Conservation (phyloP, 2,113 vertebrate species). For the Corydoras maculifer region DNA sequence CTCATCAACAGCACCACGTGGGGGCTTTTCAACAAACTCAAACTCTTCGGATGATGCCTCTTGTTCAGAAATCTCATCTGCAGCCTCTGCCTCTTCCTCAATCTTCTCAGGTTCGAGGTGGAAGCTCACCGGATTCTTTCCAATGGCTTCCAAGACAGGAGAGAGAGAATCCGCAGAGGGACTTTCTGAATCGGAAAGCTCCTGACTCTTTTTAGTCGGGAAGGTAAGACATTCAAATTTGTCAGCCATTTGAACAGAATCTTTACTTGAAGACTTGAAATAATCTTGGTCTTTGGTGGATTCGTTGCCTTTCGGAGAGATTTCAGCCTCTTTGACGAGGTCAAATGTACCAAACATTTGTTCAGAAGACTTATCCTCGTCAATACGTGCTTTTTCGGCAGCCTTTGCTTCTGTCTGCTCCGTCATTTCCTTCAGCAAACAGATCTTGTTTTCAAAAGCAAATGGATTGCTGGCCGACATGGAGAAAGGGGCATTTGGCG, state of each 20-base stretch:
- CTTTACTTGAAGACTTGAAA: constrained; percentile 55
- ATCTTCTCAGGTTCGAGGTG: constrained; percentile 57
- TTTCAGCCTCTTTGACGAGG: constrained; percentile 82
- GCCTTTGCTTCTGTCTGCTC: constrained; percentile 60
- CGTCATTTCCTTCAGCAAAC: constrained; percentile 77
- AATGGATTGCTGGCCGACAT: constrained; percentile 66
- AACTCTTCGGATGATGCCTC: constrained; percentile 71
- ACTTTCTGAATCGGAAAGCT: constrained; percentile 65
- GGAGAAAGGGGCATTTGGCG: constrained; percentile 67
- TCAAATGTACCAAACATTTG: constrained; percentile 84
- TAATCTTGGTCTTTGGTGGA: constrained; percentile 53
- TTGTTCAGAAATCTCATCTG: constrained; percentile 62
- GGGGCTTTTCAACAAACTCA: constrained; percentile 68
- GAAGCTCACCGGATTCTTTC: constrained; percentile 62
- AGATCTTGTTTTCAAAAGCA: constrained; percentile 73
- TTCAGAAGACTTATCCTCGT: constrained; percentile 62
- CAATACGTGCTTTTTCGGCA: constrained; percentile 40
- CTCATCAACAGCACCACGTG: constrained; percentile 63
- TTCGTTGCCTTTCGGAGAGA: constrained; percentile 55
- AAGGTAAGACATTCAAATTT: constrained; percentile 58
- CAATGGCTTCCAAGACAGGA: constrained; percentile 67
- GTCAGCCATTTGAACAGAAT: constrained; percentile 47
- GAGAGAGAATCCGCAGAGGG: constrained; percentile 67
- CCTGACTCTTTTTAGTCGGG: constrained; percentile 47
- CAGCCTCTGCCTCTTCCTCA: constrained; percentile 51